Conservation (phyloP, 2,797 vertebrate genomes). For the Lepilemur ruficaudatus region DNA sequence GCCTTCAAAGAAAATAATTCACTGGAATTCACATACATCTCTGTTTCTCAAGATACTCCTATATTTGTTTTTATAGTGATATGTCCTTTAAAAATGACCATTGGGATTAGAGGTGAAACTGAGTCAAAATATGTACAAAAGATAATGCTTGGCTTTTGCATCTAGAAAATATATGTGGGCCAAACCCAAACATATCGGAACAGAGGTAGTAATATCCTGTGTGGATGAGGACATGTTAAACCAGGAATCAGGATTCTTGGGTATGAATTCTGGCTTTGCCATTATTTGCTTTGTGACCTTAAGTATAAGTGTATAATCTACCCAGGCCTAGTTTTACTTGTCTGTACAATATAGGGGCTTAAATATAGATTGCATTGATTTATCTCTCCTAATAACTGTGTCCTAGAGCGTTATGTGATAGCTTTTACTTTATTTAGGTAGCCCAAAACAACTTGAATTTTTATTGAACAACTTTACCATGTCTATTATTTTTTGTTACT, state of each 20-base stretch:
- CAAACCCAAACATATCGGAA: neutral
- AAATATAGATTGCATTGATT: too few relatives aligned
- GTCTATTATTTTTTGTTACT: neutral
- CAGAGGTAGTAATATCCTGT: neutral
- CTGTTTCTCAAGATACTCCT: slow-evolving; percentile 55
- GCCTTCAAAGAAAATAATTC: slow-evolving; percentile 61
- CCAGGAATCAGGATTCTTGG: neutral
- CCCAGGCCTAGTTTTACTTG: neutral
- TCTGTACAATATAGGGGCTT: neutral
- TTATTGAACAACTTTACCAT: neutral
- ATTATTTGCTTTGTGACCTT: neutral
- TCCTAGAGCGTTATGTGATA: neutral
- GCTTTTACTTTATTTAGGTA: neutral
- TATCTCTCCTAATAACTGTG: neutral
- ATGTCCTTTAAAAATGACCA: slow-evolving; percentile 17
- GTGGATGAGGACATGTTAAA: neutral
- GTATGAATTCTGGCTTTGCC: neutral
- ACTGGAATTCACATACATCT: slow-evolving; percentile 56
- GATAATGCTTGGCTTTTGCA: neutral
- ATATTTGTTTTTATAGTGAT: slow-evolving; percentile 71
- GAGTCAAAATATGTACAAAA: slow-evolving; percentile 17
- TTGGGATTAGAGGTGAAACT: slow-evolving; percentile 44
- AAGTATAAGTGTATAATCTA: neutral
- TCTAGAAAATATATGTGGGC: neutral
- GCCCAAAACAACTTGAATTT: neutral